Evolutionary conservation across 2,888 invertebrate genomes (phyloP).

Genomic region (Amblyteles armatorius): DNA sequence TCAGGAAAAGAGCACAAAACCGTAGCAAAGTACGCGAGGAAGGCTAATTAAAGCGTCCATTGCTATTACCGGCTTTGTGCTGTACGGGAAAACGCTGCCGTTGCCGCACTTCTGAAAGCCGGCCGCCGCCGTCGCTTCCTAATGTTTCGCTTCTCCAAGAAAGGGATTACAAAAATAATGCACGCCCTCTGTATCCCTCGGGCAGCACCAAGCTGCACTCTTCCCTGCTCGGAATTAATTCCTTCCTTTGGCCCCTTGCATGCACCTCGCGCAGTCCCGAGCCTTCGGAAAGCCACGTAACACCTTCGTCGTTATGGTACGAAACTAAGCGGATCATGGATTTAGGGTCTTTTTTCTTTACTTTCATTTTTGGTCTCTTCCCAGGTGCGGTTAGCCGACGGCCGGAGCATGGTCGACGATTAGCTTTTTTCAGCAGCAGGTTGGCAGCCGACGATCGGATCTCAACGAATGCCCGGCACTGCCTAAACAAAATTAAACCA

Average conservation of each 20-base stretch:
- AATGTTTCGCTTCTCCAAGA: constrained; percentile 57
- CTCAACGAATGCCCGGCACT: too few species aligned
- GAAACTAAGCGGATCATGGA: constrained; percentile 1
- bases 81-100: constrained; percentile 32
- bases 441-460: too few species aligned
- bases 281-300: neutral
- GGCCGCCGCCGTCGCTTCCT: neutral
- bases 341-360: neutral
- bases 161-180: constrained; percentile 70
- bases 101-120: constrained; percentile 47
- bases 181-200: constrained; percentile 51
- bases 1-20: constrained; percentile 56
- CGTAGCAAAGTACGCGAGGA: constrained; percentile 60
- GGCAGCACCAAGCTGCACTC: constrained; percentile 19
- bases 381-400: too few species aligned
- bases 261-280: neutral
- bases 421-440: too few species aligned
- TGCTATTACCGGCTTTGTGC: constrained; percentile 56
- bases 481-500: too few species aligned
- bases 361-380: neutral
- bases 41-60: constrained; percentile 64
- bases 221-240: constrained; percentile 38
- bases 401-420: too few species aligned
- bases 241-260: constrained; percentile 37
- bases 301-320: neutral